Evolutionary conservation across 1,140 invertebrate species (phyloP).

Genomic region (Drosophila grimshawi): DNA sequence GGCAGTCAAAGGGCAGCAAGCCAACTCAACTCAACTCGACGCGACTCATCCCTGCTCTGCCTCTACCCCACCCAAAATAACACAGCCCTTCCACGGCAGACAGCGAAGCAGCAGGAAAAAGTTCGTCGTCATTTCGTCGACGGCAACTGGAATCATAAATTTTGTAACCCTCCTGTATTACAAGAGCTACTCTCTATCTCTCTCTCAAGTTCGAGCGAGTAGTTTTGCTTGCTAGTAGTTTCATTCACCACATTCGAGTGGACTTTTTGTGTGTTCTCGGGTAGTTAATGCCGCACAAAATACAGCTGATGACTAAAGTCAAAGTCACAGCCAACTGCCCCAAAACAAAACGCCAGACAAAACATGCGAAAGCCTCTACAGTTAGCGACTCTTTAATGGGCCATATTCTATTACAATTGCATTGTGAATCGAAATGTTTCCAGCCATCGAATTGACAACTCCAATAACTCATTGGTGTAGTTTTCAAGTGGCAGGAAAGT

Average conservation of each 20-base stretch:
- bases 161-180: slow-evolving; percentile 68
- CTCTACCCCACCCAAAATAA: neutral
- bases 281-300: slow-evolving; percentile 37
- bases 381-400: slow-evolving; percentile 19
- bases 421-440: slow-evolving; percentile 14
- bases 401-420: slow-evolving; percentile 1
- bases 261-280: slow-evolving; percentile 13
- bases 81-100: slow-evolving; percentile 20
- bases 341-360: neutral
- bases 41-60: slow-evolving; percentile 36
- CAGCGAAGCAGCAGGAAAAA: slow-evolving; percentile 57
- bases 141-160: slow-evolving; percentile 73
- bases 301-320: slow-evolving; percentile 31
- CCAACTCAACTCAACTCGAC: slow-evolving; percentile 43
- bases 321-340: neutral
- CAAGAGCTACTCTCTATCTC: neutral
- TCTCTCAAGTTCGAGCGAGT: slow-evolving; percentile 11
- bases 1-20: slow-evolving; percentile 54
- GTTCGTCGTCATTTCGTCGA: slow-evolving; percentile 77
- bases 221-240: slow-evolving; percentile 21
- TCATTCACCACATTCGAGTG: slow-evolving; percentile 20
- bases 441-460: slow-evolving; percentile 1
- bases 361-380: slow-evolving; percentile 18
- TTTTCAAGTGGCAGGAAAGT: neutral
- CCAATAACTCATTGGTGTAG: neutral